Conservation (phyloP, 2,888 invertebrate genomes). For the Ephialtes manifestator region DNA sequence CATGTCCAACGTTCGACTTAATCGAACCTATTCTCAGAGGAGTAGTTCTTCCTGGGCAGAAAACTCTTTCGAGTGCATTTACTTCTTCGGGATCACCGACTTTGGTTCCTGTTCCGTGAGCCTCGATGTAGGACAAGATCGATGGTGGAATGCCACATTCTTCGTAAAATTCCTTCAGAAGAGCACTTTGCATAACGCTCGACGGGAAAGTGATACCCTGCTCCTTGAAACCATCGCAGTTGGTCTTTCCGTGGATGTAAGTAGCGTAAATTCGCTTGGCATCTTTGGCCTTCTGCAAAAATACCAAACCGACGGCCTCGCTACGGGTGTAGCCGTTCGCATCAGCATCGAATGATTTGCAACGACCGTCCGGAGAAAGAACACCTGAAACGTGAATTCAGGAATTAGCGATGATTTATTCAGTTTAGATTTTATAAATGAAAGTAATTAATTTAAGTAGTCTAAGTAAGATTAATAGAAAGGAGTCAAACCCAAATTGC, state of each 20-base stretch:
- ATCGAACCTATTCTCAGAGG: slow-evolving; percentile 92
- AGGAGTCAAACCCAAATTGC: too few relatives aligned
- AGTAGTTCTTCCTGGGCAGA: slow-evolving; percentile 87
- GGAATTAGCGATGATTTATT: background rate
- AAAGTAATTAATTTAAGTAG: background rate
- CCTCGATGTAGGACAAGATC: slow-evolving; percentile 89
- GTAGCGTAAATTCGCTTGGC: slow-evolving; percentile 87
- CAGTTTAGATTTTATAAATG: background rate
- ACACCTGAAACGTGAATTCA: slow-evolving; percentile 87
- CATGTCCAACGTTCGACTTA: slow-evolving; percentile 97
- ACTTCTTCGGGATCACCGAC: slow-evolving; percentile 98
- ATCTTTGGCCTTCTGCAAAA: slow-evolving; percentile 90
- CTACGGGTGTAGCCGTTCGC: slow-evolving; percentile 95
- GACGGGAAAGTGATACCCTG: slow-evolving; percentile 85
- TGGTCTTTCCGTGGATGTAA: slow-evolving; percentile 88
- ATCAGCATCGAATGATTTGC: slow-evolving; percentile 95
- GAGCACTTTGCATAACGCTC: slow-evolving; percentile 79
- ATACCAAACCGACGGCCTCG: slow-evolving; percentile 91
- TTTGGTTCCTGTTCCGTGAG: slow-evolving; percentile 92
- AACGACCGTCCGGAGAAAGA: slow-evolving; percentile 94
- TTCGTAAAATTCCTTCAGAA: slow-evolving; percentile 88
- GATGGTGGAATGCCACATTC: slow-evolving; percentile 88
- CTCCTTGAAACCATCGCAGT: slow-evolving; percentile 88
- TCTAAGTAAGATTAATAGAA: too few relatives aligned
- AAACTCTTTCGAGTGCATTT: slow-evolving; percentile 92